phyloP scores from a whole-genome alignment of 2,113 vertebrate genomes.

The Hippocampus barbouri region DNA sequence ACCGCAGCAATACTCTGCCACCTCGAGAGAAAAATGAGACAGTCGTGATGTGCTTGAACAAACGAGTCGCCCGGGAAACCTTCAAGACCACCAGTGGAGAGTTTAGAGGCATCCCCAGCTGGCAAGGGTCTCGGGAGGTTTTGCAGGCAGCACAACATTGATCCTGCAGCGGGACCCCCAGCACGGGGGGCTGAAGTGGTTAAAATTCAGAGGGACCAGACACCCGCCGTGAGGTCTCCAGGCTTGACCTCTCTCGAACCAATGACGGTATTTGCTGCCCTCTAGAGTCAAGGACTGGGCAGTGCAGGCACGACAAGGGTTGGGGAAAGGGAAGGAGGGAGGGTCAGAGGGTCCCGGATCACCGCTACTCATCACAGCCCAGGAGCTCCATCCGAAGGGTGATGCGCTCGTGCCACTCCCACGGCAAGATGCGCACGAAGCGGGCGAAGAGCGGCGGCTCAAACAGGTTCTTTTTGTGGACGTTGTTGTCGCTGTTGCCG shows the following conservation, averaged over 20 bases:
- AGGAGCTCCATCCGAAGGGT: constrained; percentile 91
- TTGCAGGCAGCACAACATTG: constrained; percentile 21
- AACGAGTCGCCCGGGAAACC: neutral
- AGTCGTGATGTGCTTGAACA: neutral
- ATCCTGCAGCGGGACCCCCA: neutral
- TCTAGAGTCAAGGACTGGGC: constrained; percentile 62
- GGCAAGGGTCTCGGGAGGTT: constrained; percentile 42
- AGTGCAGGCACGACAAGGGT: constrained; percentile 64
- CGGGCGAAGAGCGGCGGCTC: constrained; percentile 78
- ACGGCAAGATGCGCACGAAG: constrained; percentile 84
- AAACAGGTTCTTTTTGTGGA: constrained; percentile 91
- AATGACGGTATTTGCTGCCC: constrained; percentile 54
- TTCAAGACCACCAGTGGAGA: neutral
- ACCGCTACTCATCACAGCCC: constrained; percentile 81
- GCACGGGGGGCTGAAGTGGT: neutral
- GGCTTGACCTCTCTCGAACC: neutral
- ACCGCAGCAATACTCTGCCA: neutral
- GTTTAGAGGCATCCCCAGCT: constrained; percentile 53
- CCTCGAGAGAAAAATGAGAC: neutral
- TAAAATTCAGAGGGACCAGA: neutral
- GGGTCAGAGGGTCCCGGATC: neutral
- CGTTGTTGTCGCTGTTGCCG: constrained; percentile 90
- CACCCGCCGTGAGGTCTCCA: neutral
- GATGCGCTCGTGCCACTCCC: constrained; percentile 92
- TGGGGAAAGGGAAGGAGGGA: constrained; percentile 7